A percentile compares a stretch with the other conserved stretches of the same genome.
These are phyloP conservation scores for Ischnus inquisitorius DNA, from an alignment of 2,888 invertebrate genomes.

Conservation along the genomic window DNA sequence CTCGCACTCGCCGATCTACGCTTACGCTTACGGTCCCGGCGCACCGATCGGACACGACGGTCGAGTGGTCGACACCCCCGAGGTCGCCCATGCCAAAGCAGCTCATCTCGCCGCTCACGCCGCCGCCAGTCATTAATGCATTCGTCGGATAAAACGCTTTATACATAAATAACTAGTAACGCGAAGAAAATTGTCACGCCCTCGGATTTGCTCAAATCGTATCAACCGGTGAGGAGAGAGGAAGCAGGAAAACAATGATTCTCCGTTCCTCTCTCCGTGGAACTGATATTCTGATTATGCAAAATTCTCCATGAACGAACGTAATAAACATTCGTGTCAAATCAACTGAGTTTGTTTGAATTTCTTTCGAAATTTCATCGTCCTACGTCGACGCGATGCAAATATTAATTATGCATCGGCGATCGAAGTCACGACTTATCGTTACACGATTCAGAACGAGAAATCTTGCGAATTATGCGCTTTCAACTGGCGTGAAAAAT, in stretches of 20 bases:
- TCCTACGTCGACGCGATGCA: no score
- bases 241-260: neutral
- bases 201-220: slow-evolving; percentile 51
- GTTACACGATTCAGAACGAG: no score
- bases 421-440: no score
- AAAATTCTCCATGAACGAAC: slow-evolving; percentile 37
- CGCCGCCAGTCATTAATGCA: slow-evolving; percentile 66
- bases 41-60: slow-evolving; percentile 81
- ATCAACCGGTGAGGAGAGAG: slow-evolving; percentile 45
- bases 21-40: slow-evolving; percentile 75
- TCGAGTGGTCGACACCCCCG: slow-evolving; percentile 82
- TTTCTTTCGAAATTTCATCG: neutral
- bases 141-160: slow-evolving; percentile 27
- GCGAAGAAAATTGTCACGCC: slow-evolving; percentile 59
- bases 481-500: no score
- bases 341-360: slow-evolving; percentile 20
- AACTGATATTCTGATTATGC: slow-evolving; percentile 50
- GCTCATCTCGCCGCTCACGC: slow-evolving; percentile 80
- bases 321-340: slow-evolving; percentile 62
- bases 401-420: no score
- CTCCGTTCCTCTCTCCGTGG: slow-evolving; percentile 38
- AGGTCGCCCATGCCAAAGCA: slow-evolving; percentile 82
- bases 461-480: no score
- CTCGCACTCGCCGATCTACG: slow-evolving; percentile 75
- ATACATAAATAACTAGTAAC: slow-evolving; percentile 34